These are phyloP conservation scores for Tarsius wallacei DNA, from an alignment of 2,797 vertebrate species.

Conservation along the genomic window DNA sequence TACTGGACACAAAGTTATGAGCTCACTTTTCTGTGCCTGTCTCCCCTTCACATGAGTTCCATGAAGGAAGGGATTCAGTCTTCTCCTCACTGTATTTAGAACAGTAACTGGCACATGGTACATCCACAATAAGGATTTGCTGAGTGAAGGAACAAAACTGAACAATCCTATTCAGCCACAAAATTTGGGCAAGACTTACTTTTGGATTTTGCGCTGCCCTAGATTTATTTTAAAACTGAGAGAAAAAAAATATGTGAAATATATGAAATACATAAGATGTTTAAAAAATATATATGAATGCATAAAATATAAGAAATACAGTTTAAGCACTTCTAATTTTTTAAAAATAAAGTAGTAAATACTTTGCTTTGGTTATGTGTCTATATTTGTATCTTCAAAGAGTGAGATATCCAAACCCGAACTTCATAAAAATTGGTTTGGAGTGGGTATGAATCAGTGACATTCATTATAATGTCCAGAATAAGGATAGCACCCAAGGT, in stretches of 20 bases:
- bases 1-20: fast-evolving
- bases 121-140: not conserved
- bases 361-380: not conserved
- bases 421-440: not conserved
- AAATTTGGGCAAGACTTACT: not conserved
- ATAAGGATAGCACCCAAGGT: fast-evolving
- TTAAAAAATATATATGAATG: no score
- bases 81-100: not conserved
- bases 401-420: not conserved
- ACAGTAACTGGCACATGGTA: not conserved
- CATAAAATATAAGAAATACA: not conserved
- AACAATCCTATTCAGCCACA: not conserved
- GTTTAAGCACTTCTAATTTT: not conserved
- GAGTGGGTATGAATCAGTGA: fast-evolving
- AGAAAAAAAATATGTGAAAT: not conserved
- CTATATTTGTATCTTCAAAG: not conserved
- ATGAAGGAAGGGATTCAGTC: no score
- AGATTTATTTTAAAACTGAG: constrained; percentile 43
- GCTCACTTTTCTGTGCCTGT: not conserved
- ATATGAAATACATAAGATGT: not conserved
- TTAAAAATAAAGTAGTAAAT: not conserved
- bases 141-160: not conserved
- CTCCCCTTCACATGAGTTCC: fast-evolving
- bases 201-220: not conserved
- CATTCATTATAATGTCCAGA: not conserved